These are phyloP conservation scores for Leptatherina wallacei DNA, from an alignment of 2,797 vertebrate species.

Conservation along the genomic window DNA sequence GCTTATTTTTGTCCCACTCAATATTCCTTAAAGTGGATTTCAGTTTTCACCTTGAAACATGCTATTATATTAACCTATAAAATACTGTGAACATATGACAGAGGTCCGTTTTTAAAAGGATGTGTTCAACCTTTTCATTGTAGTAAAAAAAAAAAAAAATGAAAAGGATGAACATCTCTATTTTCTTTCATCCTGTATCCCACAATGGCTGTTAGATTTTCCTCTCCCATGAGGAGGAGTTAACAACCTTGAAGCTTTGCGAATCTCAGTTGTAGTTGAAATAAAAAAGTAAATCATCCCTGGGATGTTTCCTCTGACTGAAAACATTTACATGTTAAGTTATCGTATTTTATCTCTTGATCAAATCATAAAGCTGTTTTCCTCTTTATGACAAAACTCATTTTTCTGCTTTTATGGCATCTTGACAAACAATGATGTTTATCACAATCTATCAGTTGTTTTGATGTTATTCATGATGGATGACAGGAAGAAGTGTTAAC, in stretches of 20 bases:
- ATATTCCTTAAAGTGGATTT: conserved; percentile 69
- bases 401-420: conserved; percentile 49
- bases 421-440: conserved; percentile 64
- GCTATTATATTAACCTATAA: conserved; percentile 55
- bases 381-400: conserved; percentile 43
- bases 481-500: conserved; percentile 35
- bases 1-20: conserved; percentile 27
- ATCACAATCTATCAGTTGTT: conserved; percentile 60
- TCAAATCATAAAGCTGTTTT: conserved; percentile 60
- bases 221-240: conserved; percentile 64
- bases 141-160: conserved; percentile 37
- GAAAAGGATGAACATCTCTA: conserved; percentile 63
- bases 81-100: conserved; percentile 45
- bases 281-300: conserved; percentile 74
- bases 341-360: conserved; percentile 70
- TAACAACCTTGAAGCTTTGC: conserved; percentile 78
- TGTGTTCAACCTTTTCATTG: conserved; percentile 65
- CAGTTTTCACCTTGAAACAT: conserved; percentile 29
- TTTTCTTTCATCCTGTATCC: conserved; percentile 66
- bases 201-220: conserved; percentile 67
- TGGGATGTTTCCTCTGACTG: conserved; percentile 73
- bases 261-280: conserved; percentile 68
- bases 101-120: conserved; percentile 56
- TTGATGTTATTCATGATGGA: conserved; percentile 60
- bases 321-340: conserved; percentile 72